A percentile compares a stretch with the other conserved stretches of the same genome.
These are phyloP conservation scores for Pyrochroa serraticornis DNA, from an alignment of 2,888 invertebrate species.

Conservation along the genomic window DNA sequence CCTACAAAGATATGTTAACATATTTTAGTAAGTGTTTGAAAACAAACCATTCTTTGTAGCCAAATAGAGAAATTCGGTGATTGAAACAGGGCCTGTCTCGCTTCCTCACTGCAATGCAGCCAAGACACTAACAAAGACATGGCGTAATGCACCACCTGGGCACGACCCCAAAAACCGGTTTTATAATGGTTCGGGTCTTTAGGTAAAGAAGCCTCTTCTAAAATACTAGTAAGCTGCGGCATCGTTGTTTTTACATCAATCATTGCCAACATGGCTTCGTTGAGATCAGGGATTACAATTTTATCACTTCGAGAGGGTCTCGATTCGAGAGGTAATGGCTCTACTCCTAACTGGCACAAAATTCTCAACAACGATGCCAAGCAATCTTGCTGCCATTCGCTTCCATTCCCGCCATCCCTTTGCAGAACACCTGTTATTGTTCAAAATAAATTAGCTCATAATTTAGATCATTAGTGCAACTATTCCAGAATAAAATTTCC, in stretches of 20 bases:
- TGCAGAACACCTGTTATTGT: slow-evolving; percentile 68
- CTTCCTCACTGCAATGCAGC: slow-evolving; percentile 85
- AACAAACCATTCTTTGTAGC: slow-evolving; percentile 72
- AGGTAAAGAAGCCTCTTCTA: slow-evolving; percentile 84
- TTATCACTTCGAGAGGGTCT: slow-evolving; percentile 63
- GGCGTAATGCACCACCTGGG: slow-evolving; percentile 90
- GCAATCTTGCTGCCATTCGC: slow-evolving; percentile 95
- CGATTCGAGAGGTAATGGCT: slow-evolving; percentile 57
- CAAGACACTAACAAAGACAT: slow-evolving; percentile 92
- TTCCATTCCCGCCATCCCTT: slow-evolving; percentile 73
- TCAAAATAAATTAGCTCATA: too few species aligned
- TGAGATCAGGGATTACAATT: slow-evolving; percentile 72
- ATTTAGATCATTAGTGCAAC: too few species aligned
- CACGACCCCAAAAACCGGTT: slow-evolving; percentile 91
- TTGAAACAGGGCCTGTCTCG: slow-evolving; percentile 77
- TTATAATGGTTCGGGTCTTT: slow-evolving; percentile 84
- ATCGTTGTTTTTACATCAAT: slow-evolving; percentile 86
- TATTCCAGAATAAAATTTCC: too few species aligned
- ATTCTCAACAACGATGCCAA: slow-evolving; percentile 85
- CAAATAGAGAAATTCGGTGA: slow-evolving; percentile 78
- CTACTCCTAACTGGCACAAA: slow-evolving; percentile 84
- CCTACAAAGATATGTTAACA: slow-evolving; percentile 30
- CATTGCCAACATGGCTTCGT: slow-evolving; percentile 79
- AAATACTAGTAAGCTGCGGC: slow-evolving; percentile 82
- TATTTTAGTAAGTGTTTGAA: not conserved